Percentiles rank a stretch among this genome's conserved stretches.
phyloP scores from a whole-genome alignment of 2,888 invertebrate genomes.

The Labia minor region DNA sequence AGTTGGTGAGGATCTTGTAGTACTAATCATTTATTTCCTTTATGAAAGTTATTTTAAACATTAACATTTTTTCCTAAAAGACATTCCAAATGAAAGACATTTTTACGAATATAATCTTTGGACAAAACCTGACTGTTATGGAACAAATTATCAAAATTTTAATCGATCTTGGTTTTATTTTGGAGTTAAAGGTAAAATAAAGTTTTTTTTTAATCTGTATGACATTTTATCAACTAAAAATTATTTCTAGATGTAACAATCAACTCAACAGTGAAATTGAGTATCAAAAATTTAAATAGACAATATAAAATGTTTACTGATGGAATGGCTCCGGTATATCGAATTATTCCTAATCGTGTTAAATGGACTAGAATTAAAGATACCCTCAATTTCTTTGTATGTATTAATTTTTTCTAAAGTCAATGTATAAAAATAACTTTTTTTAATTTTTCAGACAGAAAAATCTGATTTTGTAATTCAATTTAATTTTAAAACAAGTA shows the following conservation, averaged over 20 bases:
- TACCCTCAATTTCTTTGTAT: conserved; percentile 64
- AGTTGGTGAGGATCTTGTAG: conserved; percentile 32
- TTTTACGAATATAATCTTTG: conserved; percentile 80
- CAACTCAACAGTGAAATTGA: conserved; percentile 53
- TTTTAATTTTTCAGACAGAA: conserved; percentile 43
- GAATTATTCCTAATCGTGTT: conserved; percentile 60
- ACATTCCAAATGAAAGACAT: conserved; percentile 31
- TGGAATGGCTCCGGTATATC: conserved; percentile 76
- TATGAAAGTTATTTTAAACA: too few species aligned
- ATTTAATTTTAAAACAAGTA: conserved; percentile 59
- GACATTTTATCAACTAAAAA: too few species aligned
- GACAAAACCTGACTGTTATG: conserved; percentile 81
- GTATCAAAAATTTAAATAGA: conserved; percentile 76
- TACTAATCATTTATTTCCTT: too few species aligned
- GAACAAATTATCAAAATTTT: conserved; percentile 77
- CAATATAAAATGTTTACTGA: conserved; percentile 85
- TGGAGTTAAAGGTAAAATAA: conserved; percentile 49
- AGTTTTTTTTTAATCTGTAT: neutral
- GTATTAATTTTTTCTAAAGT: conserved; percentile 28
- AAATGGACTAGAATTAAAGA: conserved; percentile 78
- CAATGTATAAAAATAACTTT: conserved; percentile 26
- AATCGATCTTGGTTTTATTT: conserved; percentile 91
- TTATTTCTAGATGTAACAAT: neutral
- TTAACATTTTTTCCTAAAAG: conserved; percentile 5
- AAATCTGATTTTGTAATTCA: conserved; percentile 63